These are phyloP conservation scores for Amiota mariae DNA, from an alignment of 2,888 invertebrate species.

Conservation along the genomic window DNA sequence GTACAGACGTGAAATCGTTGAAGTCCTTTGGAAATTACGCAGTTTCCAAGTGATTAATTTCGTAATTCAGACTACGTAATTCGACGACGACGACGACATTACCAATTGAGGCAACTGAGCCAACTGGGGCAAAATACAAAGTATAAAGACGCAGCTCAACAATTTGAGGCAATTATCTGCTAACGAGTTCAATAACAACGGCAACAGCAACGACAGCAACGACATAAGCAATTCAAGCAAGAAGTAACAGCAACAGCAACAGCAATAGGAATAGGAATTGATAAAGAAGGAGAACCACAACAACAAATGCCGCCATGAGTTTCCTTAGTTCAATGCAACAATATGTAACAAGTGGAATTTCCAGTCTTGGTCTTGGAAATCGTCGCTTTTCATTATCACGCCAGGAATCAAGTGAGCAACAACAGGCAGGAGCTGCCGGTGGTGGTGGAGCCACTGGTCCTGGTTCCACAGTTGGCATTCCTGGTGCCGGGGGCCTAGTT, in stretches of 20 bases:
- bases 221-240: neutral
- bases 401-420: constrained; percentile 78
- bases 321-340: constrained; percentile 89
- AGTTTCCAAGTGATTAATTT: constrained; percentile 63
- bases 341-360: constrained; percentile 89
- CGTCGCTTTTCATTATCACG: constrained; percentile 82
- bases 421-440: constrained; percentile 43
- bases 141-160: neutral
- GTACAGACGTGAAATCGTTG: constrained; percentile 44
- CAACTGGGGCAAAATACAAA: constrained; percentile 36
- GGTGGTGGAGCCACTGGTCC: constrained; percentile 41
- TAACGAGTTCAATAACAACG: constrained; percentile 29
- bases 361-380: constrained; percentile 84
- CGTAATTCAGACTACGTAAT: constrained; percentile 47
- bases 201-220: constrained; percentile 16
- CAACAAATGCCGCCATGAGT: constrained; percentile 79
- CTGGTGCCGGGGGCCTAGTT: constrained; percentile 19
- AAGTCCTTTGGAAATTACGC: constrained; percentile 37
- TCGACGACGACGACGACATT: constrained; percentile 25
- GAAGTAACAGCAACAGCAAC: constrained; percentile 25
- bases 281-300: constrained; percentile 35
- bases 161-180: constrained; percentile 49
- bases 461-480: neutral
- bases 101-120: neutral
- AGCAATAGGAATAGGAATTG: constrained; percentile 9